A percentile compares a stretch with the other conserved stretches of the same genome.
Conservation (phyloP, 2,888 invertebrate species). For the Chromoteleia sp. region DNA sequence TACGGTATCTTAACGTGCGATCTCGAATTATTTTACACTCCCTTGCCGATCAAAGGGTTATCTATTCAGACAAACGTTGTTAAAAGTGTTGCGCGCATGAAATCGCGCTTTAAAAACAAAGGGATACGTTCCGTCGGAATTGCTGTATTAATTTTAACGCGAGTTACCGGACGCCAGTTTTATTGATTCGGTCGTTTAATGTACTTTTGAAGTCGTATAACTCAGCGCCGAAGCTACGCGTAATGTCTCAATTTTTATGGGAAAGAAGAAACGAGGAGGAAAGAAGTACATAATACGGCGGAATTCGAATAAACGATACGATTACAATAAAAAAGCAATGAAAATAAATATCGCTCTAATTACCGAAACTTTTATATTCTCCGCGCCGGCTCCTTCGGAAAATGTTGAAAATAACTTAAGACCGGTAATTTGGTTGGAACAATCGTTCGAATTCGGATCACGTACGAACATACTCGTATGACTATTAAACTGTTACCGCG, state of each 20-base stretch:
- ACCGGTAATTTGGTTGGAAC: constrained; percentile 11
- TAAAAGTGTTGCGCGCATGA: constrained; percentile 32
- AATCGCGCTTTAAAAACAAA: constrained; percentile 20
- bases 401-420: constrained; percentile 17
- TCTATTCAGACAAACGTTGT: constrained; percentile 39
- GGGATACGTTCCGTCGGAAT: constrained; percentile 1
- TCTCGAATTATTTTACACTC: constrained; percentile 50
- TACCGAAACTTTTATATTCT: constrained; percentile 21
- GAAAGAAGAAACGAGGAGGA: neutral
- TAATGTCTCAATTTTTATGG: constrained; percentile 26
- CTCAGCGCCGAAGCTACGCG: constrained; percentile 2
- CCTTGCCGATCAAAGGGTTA: constrained; percentile 35
- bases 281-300: neutral
- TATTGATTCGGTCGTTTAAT: constrained; percentile 17
- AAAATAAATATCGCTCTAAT: constrained; percentile 39
- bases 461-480: constrained; percentile 44
- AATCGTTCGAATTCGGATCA: constrained; percentile 43
- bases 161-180: constrained; percentile 4
- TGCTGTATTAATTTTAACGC: constrained; percentile 22
- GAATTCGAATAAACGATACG: neutral
- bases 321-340: constrained; percentile 26
- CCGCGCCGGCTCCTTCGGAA: neutral
- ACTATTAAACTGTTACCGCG: constrained; percentile 62
- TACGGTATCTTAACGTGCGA: constrained; percentile 37
- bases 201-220: constrained; percentile 5